Percentiles rank a stretch among this genome's conserved stretches.
phyloP scores from a whole-genome alignment of 2,797 vertebrate genomes.

The Rousettus madagascariensis region DNA sequence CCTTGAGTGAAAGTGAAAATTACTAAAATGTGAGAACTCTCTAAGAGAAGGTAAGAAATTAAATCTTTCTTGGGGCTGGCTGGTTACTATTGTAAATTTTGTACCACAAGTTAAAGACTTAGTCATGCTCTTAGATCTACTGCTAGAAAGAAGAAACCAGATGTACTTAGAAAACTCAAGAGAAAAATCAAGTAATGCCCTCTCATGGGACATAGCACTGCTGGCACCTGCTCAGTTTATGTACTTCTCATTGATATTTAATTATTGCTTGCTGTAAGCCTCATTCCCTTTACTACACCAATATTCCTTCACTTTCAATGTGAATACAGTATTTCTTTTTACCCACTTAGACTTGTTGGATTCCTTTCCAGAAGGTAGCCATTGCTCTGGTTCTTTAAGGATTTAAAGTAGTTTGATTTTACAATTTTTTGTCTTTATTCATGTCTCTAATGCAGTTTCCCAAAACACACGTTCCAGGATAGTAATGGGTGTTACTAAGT shows the following conservation, averaged over 20 bases:
- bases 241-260: slow-evolving; percentile 18
- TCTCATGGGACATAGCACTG: not conserved
- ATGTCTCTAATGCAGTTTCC: slow-evolving; percentile 2
- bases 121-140: not conserved
- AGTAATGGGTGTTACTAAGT: not conserved
- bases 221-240: not conserved
- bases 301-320: not conserved
- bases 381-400: slow-evolving; percentile 27
- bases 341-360: slow-evolving; percentile 9
- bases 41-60: slow-evolving; percentile 12
- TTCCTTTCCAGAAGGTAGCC: not conserved
- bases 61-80: not conserved
- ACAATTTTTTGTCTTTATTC: not conserved
- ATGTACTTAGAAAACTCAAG: slow-evolving; percentile 19
- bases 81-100: slow-evolving; percentile 43
- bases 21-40: slow-evolving; percentile 8
- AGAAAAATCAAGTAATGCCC: slow-evolving; percentile 26
- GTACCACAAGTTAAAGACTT: not conserved
- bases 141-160: slow-evolving; percentile 28
- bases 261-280: slow-evolving; percentile 7
- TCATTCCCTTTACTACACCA: not conserved
- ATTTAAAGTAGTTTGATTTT: slow-evolving; percentile 4
- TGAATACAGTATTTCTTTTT: slow-evolving; percentile 42
- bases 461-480: not conserved
- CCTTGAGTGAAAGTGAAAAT: slow-evolving; percentile 36